Base-by-base conservation (phyloP, 2,888 invertebrate species). In the Drosophila paracracens region DNA sequence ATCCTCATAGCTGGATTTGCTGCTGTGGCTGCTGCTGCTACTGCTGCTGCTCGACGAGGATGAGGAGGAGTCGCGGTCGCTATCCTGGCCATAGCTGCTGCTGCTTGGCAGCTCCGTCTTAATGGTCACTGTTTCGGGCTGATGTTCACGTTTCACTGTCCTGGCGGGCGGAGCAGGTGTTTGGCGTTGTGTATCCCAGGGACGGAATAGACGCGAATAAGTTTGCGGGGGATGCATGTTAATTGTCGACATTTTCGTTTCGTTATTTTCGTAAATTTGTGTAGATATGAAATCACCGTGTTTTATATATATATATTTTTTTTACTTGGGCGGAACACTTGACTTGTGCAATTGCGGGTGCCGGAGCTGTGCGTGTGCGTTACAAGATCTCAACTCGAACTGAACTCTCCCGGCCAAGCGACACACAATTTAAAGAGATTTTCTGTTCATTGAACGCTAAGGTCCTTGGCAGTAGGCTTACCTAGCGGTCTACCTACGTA, bases 201-300 rank as follows among this genome's bases (percentile, higher is more conserved):
- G 95, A 81, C 95, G 94, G 86, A 95, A 95, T 27, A 95, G 93
- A 83, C 95, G 94, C 51, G 95, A 94, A 76, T 93, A 93, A 74
- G 93, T 93, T 91, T 94, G 93, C 61, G 93, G 93, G 52, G 93
- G 92, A 72, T 91, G 89, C 74, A 91, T 79, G 72, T 91, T 92
- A 63, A 92, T 79, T 40, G 88, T 83, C 68, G 93, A 90, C 92
- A 93, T 92, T 76, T 66, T 73, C 57, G 53, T 38, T 53, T 11
- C 21, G 25, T 60, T 51, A 40, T 36, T 27, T n/a, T 60, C 11
- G 21, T 56, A 48, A 56, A 38, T 38, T 38, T n/a, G 31, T 21
- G 31, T 58, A 16, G 31, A 51, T 43, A 35, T 29, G 38, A 54
- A 64, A 58, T 71, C 52, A 71, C 69, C 53, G 52, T 48, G 36